These are phyloP conservation scores for Patiria pectinifera DNA, from an alignment of 53 echinoderm and acorn worm species.

Conservation along the genomic window DNA sequence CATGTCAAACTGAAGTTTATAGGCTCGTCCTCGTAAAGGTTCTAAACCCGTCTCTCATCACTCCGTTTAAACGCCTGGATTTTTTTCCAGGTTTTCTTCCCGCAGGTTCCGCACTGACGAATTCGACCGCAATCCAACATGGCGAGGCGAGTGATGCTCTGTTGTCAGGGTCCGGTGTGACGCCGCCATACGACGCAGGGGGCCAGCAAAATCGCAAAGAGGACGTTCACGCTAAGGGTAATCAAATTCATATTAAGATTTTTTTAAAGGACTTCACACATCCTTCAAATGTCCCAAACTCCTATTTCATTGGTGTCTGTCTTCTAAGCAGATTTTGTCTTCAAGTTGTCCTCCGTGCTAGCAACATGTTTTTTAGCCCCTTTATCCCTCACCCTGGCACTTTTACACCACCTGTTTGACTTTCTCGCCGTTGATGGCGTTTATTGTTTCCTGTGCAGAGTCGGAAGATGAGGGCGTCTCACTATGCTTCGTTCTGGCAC, in stretches of 20 bases:
- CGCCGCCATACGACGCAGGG: conserved; percentile 26
- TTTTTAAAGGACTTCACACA: no score
- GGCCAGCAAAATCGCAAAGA: neutral
- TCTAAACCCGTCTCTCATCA: neutral
- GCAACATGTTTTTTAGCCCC: no score
- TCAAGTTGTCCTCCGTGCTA: no score
- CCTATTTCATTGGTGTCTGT: no score
- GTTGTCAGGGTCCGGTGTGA: conserved; percentile 9
- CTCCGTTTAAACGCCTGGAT: neutral
- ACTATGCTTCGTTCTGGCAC: conserved; percentile 54
- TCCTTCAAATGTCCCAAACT: no score
- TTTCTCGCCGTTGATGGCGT: neutral
- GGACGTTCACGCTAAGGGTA: neutral
- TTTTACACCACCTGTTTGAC: neutral
- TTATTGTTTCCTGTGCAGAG: neutral
- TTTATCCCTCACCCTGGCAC: no score
- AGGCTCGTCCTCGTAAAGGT: neutral
- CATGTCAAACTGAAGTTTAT: neutral
- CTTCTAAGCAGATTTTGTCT: no score
- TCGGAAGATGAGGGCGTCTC: conserved; percentile 50
- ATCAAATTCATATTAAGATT: no score
- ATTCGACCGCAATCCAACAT: neutral
- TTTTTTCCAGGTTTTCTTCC: neutral
- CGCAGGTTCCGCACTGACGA: neutral
- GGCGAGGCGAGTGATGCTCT: neutral